phyloP scores from a whole-genome alignment of 2,888 invertebrate genomes.

The Lycia hirtaria region DNA sequence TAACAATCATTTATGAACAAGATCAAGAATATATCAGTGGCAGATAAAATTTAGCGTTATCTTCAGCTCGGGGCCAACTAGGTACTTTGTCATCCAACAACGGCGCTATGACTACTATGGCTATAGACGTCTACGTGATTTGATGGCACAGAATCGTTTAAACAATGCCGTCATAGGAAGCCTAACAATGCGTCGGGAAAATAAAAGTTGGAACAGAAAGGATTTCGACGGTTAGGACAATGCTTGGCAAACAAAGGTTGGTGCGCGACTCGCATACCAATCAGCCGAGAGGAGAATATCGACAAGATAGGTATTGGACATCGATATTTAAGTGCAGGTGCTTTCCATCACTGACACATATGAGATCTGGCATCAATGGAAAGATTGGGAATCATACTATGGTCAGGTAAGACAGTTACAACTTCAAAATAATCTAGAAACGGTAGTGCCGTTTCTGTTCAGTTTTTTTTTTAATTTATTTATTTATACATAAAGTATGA shows the following conservation, averaged over 20 bases:
- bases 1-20: too few relatives aligned
- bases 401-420: too few relatives aligned
- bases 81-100: too few relatives aligned
- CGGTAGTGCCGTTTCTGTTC: too few relatives aligned
- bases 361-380: too few relatives aligned
- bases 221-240: constrained; percentile 58
- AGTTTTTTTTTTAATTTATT: too few relatives aligned
- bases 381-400: constrained; percentile 5
- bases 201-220: constrained; percentile 67
- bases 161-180: constrained; percentile 33
- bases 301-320: constrained; percentile 18
- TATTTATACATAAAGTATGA: too few relatives aligned
- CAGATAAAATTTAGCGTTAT: too few relatives aligned
- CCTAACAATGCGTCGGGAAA: constrained; percentile 61
- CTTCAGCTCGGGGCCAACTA: too few relatives aligned
- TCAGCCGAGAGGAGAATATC: constrained; percentile 53
- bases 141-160: constrained; percentile 8
- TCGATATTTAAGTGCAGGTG: constrained; percentile 16
- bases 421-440: too few relatives aligned
- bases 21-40: too few relatives aligned
- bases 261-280: constrained; percentile 74
- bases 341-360: constrained; percentile 16
- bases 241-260: constrained; percentile 73
- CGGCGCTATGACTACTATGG: too few relatives aligned
- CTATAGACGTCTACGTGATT: constrained; percentile 1